These are phyloP conservation scores for Magallana gigas DNA, from an alignment of 1,140 invertebrate genomes.

Conservation along the genomic window DNA sequence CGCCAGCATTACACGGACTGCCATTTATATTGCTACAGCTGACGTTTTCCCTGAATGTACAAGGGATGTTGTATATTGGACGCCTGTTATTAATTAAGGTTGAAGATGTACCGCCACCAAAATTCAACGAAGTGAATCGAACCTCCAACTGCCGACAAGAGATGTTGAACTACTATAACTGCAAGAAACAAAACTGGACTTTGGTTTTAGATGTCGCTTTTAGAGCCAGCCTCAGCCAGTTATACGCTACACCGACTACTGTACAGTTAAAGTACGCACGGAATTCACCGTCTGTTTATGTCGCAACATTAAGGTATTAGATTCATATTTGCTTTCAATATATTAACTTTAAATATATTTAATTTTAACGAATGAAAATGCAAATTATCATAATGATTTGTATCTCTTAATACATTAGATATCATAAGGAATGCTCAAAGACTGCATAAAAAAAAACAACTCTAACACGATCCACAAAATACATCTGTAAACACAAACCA, in stretches of 20 bases:
- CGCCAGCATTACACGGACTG: neutral
- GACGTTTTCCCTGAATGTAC: neutral
- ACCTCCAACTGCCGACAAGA: neutral
- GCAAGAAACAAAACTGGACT: conserved; percentile 15
- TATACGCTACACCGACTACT: neutral
- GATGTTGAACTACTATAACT: conserved; percentile 10
- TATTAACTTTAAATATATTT: no score
- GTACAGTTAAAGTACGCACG: neutral
- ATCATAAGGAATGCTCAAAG: no score
- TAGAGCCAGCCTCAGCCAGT: neutral
- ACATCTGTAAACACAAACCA: neutral
- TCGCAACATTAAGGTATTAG: neutral
- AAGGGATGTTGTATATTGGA: no score
- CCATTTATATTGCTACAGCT: neutral
- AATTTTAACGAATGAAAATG: no score
- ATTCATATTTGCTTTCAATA: neutral
- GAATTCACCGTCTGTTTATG: neutral
- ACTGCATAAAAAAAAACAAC: neutral
- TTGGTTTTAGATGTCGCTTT: neutral
- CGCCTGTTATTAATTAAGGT: neutral
- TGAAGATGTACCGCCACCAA: neutral
- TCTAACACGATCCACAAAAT: no score
- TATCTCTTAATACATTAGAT: no score
- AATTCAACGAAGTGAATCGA: neutral
- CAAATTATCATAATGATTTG: no score